Percentiles rank a stretch among this genome's conserved stretches.
These are phyloP conservation scores for Artibeus jamaicensis DNA, from an alignment of 2,797 vertebrate genomes.

Conservation along the genomic window DNA sequence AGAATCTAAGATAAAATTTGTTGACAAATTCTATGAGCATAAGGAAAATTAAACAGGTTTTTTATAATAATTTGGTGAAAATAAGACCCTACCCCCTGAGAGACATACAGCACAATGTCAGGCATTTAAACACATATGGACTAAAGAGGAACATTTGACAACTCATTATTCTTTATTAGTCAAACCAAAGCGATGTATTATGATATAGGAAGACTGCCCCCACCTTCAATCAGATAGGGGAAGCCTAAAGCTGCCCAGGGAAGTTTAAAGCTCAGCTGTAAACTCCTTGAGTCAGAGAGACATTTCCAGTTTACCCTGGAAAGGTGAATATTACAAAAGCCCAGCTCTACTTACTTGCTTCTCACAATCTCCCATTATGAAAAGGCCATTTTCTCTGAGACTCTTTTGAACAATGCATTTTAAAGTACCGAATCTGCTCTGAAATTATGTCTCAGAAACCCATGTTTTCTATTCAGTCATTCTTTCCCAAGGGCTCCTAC, in stretches of 20 bases:
- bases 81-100: not conserved
- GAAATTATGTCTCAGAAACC: not conserved
- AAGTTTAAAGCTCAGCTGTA: slow-evolving; percentile 11
- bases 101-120: not conserved
- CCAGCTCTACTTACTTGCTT: not conserved
- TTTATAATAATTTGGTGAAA: slow-evolving; percentile 19
- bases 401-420: not conserved
- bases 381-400: not conserved
- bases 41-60: slow-evolving; percentile 6
- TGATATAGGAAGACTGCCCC: not conserved
- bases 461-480: not conserved
- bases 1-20: not conserved
- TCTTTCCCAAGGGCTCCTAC: not conserved
- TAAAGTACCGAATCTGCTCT: not conserved
- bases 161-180: slow-evolving; percentile 63
- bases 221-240: not conserved
- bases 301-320: not conserved
- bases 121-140: slow-evolving; percentile 35
- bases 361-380: not conserved
- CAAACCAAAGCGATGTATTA: slow-evolving; percentile 55
- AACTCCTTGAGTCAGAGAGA: not conserved
- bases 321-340: slow-evolving; percentile 43
- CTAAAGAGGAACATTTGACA: slow-evolving; percentile 30
- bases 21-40: not conserved
- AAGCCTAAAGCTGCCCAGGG: not conserved